Conservation (phyloP, 2,113 vertebrate genomes). For the Tringa solitaria region DNA sequence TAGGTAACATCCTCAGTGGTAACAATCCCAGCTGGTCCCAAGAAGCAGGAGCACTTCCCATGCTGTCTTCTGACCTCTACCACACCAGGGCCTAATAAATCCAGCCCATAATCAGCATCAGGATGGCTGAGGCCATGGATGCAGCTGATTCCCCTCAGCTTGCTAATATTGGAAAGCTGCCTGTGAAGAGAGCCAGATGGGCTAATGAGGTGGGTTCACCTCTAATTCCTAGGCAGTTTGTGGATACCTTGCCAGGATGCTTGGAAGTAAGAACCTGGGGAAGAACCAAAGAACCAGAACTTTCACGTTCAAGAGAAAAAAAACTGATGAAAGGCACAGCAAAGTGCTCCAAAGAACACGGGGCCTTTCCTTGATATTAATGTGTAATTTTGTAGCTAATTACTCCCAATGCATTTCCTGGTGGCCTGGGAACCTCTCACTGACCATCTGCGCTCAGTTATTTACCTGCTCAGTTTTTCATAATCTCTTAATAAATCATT, state of each 20-base stretch:
- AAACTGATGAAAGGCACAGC: not conserved
- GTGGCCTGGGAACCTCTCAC: not conserved
- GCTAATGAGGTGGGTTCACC: not conserved
- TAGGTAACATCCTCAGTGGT: not conserved
- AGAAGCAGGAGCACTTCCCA: not conserved
- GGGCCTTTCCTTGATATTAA: not conserved
- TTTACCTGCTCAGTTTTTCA: not conserved
- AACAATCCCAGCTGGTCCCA: not conserved
- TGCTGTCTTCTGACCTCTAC: not conserved
- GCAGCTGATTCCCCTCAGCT: constrained; percentile 10
- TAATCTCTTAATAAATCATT: not conserved
- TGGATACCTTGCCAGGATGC: not conserved
- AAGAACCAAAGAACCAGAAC: not conserved
- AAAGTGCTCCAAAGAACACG: not conserved
- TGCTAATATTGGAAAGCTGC: not conserved
- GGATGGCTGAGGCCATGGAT: not conserved
- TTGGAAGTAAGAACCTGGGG: not conserved
- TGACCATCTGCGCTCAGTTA: not conserved
- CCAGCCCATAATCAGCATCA: not conserved
- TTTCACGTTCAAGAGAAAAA: not conserved
- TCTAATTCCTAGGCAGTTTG: not conserved
- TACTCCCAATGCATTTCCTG: not conserved
- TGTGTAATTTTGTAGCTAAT: not conserved
- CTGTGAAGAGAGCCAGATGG: constrained; percentile 10
- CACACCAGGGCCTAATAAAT: not conserved